A percentile compares a stretch with the other conserved stretches of the same genome.
phyloP scores from a whole-genome alignment of 1,140 invertebrate genomes.

The Pseudachorutes palmiensis region DNA sequence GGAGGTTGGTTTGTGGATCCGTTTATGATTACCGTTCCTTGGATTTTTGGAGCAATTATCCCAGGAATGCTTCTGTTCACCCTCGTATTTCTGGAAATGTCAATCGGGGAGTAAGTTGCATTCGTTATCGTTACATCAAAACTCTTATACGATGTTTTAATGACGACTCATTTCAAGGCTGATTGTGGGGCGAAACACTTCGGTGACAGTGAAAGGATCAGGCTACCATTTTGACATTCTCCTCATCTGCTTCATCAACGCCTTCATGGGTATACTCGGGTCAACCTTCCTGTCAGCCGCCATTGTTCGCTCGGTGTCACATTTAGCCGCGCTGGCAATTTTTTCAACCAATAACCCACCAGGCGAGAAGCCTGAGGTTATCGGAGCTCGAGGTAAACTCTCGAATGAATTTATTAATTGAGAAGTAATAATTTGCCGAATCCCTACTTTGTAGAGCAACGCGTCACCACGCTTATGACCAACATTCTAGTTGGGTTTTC shows the following conservation, averaged over 20 bases:
- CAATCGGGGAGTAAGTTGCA: slow-evolving; percentile 61
- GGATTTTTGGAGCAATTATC: not conserved
- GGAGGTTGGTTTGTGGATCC: not conserved
- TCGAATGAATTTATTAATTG: not conserved
- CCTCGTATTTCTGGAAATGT: slow-evolving; percentile 90
- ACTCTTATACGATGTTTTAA: not conserved
- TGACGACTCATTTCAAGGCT: slow-evolving; percentile 14
- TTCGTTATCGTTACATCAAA: not conserved
- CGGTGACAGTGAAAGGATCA: slow-evolving; percentile 82
- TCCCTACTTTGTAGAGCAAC: too few species aligned
- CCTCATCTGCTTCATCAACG: slow-evolving; percentile 68
- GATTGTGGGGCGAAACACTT: slow-evolving; percentile 76
- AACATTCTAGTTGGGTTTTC: slow-evolving; percentile 66
- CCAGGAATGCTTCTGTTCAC: slow-evolving; percentile 50
- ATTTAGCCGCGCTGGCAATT: slow-evolving; percentile 81
- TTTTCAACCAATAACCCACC: slow-evolving; percentile 89
- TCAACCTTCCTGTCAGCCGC: slow-evolving; percentile 91
- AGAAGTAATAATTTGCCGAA: not conserved
- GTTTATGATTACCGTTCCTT: not conserved
- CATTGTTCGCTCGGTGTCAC: slow-evolving; percentile 84
- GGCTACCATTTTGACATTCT: slow-evolving; percentile 89
- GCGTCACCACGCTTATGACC: slow-evolving; percentile 65
- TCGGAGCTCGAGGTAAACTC: not conserved
- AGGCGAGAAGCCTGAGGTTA: slow-evolving; percentile 58
- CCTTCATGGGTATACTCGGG: slow-evolving; percentile 71